Percentiles rank a stretch among this genome's conserved stretches.
Conservation (phyloP, 2,888 invertebrate species). For the Pandemis cinnamomeana region DNA sequence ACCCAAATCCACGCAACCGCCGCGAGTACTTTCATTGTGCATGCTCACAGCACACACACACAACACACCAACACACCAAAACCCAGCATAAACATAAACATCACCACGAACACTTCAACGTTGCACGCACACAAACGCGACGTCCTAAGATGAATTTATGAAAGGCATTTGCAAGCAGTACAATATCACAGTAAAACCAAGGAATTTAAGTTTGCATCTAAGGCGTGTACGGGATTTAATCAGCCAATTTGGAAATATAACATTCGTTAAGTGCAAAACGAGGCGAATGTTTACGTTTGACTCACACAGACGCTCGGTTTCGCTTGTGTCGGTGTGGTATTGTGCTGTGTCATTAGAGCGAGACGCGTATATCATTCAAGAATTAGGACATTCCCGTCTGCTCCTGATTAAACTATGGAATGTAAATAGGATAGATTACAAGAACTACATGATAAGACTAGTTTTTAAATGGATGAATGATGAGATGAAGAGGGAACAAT, state of each 20-base stretch:
- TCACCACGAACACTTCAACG: conserved; percentile 12
- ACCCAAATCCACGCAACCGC: conserved; percentile 82
- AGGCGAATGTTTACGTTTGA: conserved; percentile 50
- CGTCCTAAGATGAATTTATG: conserved; percentile 50
- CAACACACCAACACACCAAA: conserved; percentile 23
- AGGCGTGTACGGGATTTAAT: conserved; percentile 29
- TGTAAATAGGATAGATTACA: conserved; percentile 60
- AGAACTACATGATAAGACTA: not conserved
- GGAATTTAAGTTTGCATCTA: conserved; percentile 33
- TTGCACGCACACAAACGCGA: conserved; percentile 56
- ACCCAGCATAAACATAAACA: conserved; percentile 9
- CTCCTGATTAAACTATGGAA: conserved; percentile 68
- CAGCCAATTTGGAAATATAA: conserved; percentile 18
- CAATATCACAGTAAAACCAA: conserved; percentile 29
- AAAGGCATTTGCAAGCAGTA: conserved; percentile 52
- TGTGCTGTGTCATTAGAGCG: conserved; percentile 79
- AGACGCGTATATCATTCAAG: conserved; percentile 74
- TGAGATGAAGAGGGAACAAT: too few relatives aligned
- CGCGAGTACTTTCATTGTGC: conserved; percentile 82
- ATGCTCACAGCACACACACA: conserved; percentile 61
- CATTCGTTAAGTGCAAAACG: conserved; percentile 18
- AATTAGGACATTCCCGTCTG: conserved; percentile 76
- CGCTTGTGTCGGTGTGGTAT: conserved; percentile 63
- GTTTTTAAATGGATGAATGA: not conserved
- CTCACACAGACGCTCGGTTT: conserved; percentile 41